A percentile compares a stretch with the other conserved stretches of the same genome.
Evolutionary conservation across 92 coral and sea anemone species (phyloP).

Genomic region (Phymanthus crucifer): DNA sequence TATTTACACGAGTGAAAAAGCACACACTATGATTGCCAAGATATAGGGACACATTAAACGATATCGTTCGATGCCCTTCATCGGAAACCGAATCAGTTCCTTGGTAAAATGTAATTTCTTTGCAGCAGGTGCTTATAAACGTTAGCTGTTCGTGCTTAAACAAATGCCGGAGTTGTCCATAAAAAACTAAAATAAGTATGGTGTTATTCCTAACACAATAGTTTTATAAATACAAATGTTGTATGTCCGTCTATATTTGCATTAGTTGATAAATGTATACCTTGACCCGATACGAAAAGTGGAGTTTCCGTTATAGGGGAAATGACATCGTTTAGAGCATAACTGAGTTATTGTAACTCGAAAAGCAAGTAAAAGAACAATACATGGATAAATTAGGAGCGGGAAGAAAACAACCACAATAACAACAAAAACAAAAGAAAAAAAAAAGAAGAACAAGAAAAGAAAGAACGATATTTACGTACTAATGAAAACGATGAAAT

Average conservation of each 20-base stretch:
- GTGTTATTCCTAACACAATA: not conserved
- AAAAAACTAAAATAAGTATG: not conserved
- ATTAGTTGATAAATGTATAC: not conserved
- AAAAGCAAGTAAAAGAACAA: not conserved
- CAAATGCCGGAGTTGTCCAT: not conserved
- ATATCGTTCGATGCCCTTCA: not conserved
- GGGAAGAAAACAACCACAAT: not conserved
- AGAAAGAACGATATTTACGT: not conserved
- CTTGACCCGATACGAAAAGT: not conserved
- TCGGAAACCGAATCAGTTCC: not conserved
- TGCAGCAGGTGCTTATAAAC: not conserved
- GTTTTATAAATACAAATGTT: not conserved
- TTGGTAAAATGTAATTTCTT: not conserved
- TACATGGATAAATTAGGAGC: not conserved
- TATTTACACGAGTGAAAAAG: not conserved
- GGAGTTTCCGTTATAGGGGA: not conserved
- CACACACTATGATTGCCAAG: not conserved
- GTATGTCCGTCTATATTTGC: too few relatives aligned
- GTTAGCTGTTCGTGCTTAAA: not conserved
- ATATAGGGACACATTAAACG: not conserved
- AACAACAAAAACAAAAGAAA: not conserved
- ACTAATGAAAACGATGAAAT: not conserved
- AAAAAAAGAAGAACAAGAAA: not conserved
- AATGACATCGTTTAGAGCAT: not conserved
- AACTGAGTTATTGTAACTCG: not conserved